phyloP scores from a whole-genome alignment of 2,888 invertebrate genomes.

The Diachrysia chrysitis region DNA sequence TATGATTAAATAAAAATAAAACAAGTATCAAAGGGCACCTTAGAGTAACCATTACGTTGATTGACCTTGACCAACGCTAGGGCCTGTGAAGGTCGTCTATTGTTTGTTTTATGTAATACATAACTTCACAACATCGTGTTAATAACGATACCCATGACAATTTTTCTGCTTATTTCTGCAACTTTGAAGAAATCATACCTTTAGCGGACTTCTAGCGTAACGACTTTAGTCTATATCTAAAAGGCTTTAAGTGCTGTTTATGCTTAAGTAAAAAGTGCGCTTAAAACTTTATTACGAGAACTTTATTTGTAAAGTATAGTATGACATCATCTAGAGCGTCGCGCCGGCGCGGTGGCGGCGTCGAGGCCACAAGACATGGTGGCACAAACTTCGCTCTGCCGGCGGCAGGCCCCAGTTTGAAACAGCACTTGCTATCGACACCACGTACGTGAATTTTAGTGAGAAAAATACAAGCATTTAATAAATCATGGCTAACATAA shows the following conservation, averaged over 20 bases:
- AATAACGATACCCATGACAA: constrained; percentile 16
- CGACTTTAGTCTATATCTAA: constrained; percentile 3
- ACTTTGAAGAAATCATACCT: constrained; percentile 11
- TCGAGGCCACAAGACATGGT: constrained; percentile 62
- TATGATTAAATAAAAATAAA: constrained; percentile 9
- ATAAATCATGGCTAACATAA: constrained; percentile 80
- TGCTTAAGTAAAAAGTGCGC: constrained; percentile 27
- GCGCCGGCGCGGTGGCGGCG: constrained; percentile 27
- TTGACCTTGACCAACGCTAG: constrained; percentile 46
- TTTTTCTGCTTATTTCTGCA: constrained; percentile 2
- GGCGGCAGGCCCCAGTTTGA: constrained; percentile 48
- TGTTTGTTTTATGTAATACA: constrained; percentile 38
- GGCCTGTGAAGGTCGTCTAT: constrained; percentile 48
- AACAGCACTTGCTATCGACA: constrained; percentile 69
- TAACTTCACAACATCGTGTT: constrained; percentile 2
- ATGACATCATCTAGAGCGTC: constrained; percentile 71
- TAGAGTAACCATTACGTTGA: constrained; percentile 11
- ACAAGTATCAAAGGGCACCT: background rate
- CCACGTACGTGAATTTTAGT: constrained; percentile 65
- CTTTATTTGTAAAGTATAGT: constrained; percentile 60
- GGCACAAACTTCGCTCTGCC: constrained; percentile 41
- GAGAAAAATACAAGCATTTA: constrained; percentile 62
- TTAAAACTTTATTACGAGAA: constrained; percentile 50
- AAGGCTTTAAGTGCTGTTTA: constrained; percentile 35
- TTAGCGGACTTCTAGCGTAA: background rate